phyloP scores from a whole-genome alignment of 1,140 invertebrate species.

The Doryteuthis pealeii region DNA sequence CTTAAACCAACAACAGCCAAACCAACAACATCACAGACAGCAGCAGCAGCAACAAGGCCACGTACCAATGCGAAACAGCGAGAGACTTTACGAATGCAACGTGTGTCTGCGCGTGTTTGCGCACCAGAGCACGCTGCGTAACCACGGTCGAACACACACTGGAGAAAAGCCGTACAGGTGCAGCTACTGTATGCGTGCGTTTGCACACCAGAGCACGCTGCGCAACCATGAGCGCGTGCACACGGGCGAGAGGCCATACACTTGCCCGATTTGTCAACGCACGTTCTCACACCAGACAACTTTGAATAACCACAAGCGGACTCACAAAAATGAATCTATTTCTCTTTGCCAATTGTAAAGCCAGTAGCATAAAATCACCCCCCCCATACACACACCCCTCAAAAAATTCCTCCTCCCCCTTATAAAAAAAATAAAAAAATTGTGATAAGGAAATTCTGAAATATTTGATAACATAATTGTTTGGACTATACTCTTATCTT shows the following conservation, averaged over 20 bases:
- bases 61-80: background rate
- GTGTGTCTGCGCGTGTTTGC: constrained; percentile 65
- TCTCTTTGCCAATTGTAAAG: constrained; percentile 4
- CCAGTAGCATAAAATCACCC: too few relatives aligned
- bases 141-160: constrained; percentile 25
- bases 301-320: constrained; percentile 36
- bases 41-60: background rate
- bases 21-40: too few relatives aligned
- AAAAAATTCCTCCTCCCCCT: too few relatives aligned
- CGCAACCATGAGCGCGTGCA: constrained; percentile 28
- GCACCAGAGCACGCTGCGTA: constrained; percentile 15
- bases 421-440: too few relatives aligned
- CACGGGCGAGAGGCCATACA: constrained; percentile 26
- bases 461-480: too few relatives aligned
- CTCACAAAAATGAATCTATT: constrained; percentile 27
- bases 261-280: constrained; percentile 21
- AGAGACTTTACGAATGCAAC: constrained; percentile 64
- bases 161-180: constrained; percentile 19
- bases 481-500: too few relatives aligned
- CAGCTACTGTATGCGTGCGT: constrained; percentile 13
- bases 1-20: too few relatives aligned
- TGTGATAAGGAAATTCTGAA: too few relatives aligned
- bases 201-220: constrained; percentile 19
- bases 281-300: constrained; percentile 40
- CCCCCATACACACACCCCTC: too few relatives aligned